Conservation (phyloP, 1,140 invertebrate genomes). For the Lepidurus arcticus region DNA sequence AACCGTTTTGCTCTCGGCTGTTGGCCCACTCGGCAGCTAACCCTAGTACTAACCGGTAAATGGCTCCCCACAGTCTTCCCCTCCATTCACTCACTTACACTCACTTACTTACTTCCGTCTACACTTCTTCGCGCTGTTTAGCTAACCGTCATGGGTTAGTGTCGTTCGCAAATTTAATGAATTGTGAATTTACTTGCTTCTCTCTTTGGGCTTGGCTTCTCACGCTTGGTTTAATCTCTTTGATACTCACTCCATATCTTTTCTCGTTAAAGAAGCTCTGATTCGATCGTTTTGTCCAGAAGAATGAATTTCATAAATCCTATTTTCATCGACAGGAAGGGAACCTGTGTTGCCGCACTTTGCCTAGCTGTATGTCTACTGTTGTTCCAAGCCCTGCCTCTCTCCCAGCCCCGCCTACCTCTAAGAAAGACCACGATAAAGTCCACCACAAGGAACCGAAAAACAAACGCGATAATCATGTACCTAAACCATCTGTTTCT, state of each 20-base stretch:
- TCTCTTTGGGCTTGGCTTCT: too few relatives aligned
- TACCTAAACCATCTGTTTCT: background rate
- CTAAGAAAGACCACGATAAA: background rate
- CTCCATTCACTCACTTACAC: slow-evolving; percentile 1
- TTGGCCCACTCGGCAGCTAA: slow-evolving; percentile 13
- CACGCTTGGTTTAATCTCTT: too few relatives aligned
- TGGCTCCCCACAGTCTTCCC: background rate
- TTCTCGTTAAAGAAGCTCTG: too few relatives aligned
- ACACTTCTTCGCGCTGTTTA: too few relatives aligned
- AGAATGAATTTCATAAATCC: background rate
- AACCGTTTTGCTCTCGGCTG: slow-evolving; percentile 1
- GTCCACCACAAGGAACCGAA: background rate
- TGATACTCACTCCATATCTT: too few relatives aligned
- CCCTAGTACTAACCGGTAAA: slow-evolving; percentile 19
- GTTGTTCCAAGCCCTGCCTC: background rate
- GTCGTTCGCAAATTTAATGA: too few relatives aligned
- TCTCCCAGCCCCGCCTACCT: background rate
- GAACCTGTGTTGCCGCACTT: background rate
- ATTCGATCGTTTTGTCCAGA: too few relatives aligned
- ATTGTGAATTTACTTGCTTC: too few relatives aligned
- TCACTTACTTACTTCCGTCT: background rate
- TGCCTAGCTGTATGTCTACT: background rate
- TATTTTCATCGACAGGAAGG: background rate
- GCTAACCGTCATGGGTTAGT: too few relatives aligned
- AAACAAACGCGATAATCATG: slow-evolving; percentile 11